A percentile compares a stretch with the other conserved stretches of the same genome.
Conservation (phyloP, 2,113 vertebrate species). For the Embiotoca jacksoni region DNA sequence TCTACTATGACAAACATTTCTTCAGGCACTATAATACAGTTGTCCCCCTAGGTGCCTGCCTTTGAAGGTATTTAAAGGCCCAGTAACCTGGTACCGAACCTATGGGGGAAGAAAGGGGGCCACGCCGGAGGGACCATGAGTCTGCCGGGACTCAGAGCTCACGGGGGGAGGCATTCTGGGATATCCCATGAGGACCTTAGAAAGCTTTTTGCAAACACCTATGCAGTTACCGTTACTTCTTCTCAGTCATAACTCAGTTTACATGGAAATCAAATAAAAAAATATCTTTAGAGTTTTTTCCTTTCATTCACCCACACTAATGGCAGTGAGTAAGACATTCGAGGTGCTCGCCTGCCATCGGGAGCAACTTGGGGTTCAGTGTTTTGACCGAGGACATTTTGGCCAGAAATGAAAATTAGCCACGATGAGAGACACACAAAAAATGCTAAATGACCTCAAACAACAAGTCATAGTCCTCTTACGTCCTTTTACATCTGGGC, state of each 20-base stretch:
- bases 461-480: too few relatives aligned
- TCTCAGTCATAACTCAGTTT: background rate
- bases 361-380: too few relatives aligned
- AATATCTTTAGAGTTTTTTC: too few relatives aligned
- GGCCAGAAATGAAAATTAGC: too few relatives aligned
- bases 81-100: constrained; percentile 34
- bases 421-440: too few relatives aligned
- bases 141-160: constrained; percentile 9
- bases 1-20: background rate
- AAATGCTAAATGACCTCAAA: too few relatives aligned
- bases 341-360: too few relatives aligned
- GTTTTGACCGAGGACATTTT: too few relatives aligned
- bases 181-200: background rate
- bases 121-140: constrained; percentile 17
- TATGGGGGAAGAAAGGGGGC: background rate
- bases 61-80: constrained; percentile 39
- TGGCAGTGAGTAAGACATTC: too few relatives aligned
- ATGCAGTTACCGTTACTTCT: too few relatives aligned
- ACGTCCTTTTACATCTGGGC: background rate
- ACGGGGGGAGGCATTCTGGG: background rate
- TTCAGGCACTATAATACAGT: background rate
- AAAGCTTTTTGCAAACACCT: background rate
- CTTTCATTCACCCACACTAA: too few relatives aligned
- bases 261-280: too few relatives aligned
- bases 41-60: background rate